Base-by-base conservation (phyloP, 2,888 invertebrate genomes). In the Agriotes lineatus region DNA sequence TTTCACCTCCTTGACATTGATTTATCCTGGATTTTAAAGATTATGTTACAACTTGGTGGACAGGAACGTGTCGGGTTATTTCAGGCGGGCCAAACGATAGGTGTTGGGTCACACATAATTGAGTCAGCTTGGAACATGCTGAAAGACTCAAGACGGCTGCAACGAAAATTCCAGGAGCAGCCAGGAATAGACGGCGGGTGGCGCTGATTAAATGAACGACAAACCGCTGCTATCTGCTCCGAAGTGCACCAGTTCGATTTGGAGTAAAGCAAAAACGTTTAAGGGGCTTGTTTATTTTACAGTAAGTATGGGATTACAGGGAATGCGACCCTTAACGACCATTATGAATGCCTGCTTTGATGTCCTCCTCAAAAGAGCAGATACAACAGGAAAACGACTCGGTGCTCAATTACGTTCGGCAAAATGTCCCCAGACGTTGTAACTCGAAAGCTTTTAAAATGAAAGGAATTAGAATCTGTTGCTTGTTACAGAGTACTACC, bases 91-190 rank as follows among this genome's bases (percentile, higher is more conserved):
- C 16, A 25, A 35, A 39, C 16, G n/a, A 48, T 30, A 25, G n/a
- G 52, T 60, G 45, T 60, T 35, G 16, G 20, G 60, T 60, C 60
- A 60, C 59, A 59, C 60, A 19, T 48, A 60, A 60, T 60, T 60
- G 60, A 60, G 48, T 60, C 45, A 58, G 48, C 60, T 48, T 60
- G 48, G 35, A 60, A 60, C 60, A 60, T 35, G 60, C 14, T 48
- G 60, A 60, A 60, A 60, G 33, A 44, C 25, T 48, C 60, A 60
- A 48, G 48, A 60, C 20, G 48, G 25, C 60, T 9, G 48, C 30
- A 35, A 60, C 30, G 35, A 60, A 60, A 44, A 14, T 44, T 58
- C 33, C 16, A 42, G 58, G 25, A 20, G 18, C 16, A 18, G n/a
- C 44, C 37, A 44, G 37, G 58, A 60, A 60, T 60, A 60, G 60